A percentile compares a stretch with the other conserved stretches of the same genome.
Evolutionary conservation across 2,797 vertebrate species (phyloP).

Genomic region (Sphenopsis melanotis): DNA sequence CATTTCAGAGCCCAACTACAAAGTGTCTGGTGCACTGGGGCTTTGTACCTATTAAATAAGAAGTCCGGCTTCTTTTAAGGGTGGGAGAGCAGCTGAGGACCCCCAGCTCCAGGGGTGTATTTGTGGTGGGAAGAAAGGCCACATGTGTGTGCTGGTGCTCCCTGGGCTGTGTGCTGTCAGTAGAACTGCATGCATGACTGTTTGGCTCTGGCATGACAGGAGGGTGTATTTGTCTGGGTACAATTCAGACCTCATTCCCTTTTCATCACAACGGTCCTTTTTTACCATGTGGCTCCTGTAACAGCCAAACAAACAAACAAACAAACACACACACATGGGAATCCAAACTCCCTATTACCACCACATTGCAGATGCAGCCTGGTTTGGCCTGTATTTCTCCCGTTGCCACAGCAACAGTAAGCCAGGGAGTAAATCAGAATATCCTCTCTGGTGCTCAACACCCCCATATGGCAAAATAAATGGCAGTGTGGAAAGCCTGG

Average conservation of each 20-base stretch:
- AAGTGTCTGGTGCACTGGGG: not conserved
- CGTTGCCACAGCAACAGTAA: constrained; percentile 68
- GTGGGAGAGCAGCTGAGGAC: not conserved
- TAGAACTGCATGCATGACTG: not conserved
- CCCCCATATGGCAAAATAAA: constrained; percentile 36
- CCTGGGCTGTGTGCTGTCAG: not conserved
- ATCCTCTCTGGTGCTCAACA: constrained; percentile 40
- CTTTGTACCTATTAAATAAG: not conserved
- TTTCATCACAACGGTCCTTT: not conserved
- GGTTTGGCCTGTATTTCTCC: constrained; percentile 69
- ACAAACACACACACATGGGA: constrained; percentile 48
- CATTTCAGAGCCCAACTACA: not conserved
- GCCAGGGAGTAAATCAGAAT: constrained; percentile 61
- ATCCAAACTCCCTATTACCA: constrained; percentile 65
- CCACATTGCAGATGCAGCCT: constrained; percentile 53
- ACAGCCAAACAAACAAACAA: constrained; percentile 64
- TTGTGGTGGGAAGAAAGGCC: not conserved
- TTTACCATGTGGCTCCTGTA: constrained; percentile 25
- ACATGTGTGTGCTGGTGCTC: not conserved
- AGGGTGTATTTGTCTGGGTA: not conserved
- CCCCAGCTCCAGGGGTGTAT: not conserved
- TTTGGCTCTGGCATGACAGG: not conserved
- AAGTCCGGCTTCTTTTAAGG: not conserved
- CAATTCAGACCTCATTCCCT: not conserved
- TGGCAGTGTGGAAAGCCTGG: constrained; percentile 13